Conservation (phyloP, 2,113 vertebrate species). For the Xyliphius kryptos region DNA sequence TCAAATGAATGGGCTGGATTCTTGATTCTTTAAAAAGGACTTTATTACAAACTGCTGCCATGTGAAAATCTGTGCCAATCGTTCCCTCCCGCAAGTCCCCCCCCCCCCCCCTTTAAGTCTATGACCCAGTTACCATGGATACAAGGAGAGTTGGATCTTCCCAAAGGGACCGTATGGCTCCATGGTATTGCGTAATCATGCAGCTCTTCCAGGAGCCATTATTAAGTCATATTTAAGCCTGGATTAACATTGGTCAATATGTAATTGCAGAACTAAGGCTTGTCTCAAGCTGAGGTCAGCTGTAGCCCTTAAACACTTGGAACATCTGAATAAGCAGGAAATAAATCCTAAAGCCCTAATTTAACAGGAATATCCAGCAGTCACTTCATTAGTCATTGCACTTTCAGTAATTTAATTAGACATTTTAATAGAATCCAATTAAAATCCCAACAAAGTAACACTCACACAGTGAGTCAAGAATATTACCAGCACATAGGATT, state of each 20-base stretch:
- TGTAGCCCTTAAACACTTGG: too few relatives aligned
- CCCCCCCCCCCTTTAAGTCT: constrained; percentile 15
- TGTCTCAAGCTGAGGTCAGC: too few relatives aligned
- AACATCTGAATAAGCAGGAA: too few relatives aligned
- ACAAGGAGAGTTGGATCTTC: constrained; percentile 10
- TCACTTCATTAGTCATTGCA: too few relatives aligned
- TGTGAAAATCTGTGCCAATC: constrained; percentile 28
- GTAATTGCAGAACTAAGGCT: too few relatives aligned
- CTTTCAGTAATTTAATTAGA: too few relatives aligned
- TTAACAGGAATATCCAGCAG: too few relatives aligned
- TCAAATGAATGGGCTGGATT: neutral
- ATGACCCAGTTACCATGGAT: constrained; percentile 58
- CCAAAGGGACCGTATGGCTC: constrained; percentile 15
- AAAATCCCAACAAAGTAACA: too few relatives aligned
- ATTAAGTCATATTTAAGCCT: neutral
- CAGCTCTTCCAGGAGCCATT: constrained; percentile 1
- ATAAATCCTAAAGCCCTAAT: too few relatives aligned
- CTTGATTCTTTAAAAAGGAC: constrained; percentile 6
- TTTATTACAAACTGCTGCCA: constrained; percentile 5
- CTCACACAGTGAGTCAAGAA: too few relatives aligned
- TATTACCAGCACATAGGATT: too few relatives aligned
- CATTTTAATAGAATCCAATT: too few relatives aligned
- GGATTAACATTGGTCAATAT: neutral
- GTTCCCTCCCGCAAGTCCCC: constrained; percentile 6
- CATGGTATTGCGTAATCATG: neutral